Conservation (phyloP, 2,797 vertebrate genomes). For the Gallirallus australis region DNA sequence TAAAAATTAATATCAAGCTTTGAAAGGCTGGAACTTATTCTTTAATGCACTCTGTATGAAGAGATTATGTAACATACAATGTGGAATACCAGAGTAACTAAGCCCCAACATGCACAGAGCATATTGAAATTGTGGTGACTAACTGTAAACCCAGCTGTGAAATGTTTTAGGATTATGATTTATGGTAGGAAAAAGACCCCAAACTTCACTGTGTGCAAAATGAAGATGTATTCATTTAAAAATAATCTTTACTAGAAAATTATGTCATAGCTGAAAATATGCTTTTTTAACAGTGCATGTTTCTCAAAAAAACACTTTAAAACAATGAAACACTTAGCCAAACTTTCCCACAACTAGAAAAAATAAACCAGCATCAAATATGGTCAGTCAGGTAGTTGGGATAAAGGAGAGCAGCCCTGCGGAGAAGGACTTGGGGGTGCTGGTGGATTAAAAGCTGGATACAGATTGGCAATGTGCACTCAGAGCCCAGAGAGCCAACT, state of each 20-base stretch:
- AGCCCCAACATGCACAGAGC: neutral
- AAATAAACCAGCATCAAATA: neutral
- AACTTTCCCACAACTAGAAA: neutral
- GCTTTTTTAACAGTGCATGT: neutral
- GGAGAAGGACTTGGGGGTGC: no score
- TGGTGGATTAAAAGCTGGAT: neutral
- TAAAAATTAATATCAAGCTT: neutral
- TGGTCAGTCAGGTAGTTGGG: neutral
- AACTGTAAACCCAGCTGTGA: neutral
- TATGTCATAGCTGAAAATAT: neutral
- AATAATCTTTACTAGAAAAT: neutral
- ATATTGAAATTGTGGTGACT: neutral
- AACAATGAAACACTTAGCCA: neutral
- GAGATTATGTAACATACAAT: neutral
- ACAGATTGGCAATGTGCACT: neutral
- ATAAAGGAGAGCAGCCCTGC: neutral
- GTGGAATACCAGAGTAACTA: neutral
- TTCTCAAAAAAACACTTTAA: neutral
- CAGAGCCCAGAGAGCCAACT: neutral
- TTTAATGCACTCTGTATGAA: neutral
- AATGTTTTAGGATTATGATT: neutral
- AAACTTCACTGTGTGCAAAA: neutral
- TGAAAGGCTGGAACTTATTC: neutral
- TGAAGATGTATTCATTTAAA: neutral
- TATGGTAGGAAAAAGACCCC: neutral